Conservation (phyloP, 2,888 invertebrate species). For the Tachina fera region DNA sequence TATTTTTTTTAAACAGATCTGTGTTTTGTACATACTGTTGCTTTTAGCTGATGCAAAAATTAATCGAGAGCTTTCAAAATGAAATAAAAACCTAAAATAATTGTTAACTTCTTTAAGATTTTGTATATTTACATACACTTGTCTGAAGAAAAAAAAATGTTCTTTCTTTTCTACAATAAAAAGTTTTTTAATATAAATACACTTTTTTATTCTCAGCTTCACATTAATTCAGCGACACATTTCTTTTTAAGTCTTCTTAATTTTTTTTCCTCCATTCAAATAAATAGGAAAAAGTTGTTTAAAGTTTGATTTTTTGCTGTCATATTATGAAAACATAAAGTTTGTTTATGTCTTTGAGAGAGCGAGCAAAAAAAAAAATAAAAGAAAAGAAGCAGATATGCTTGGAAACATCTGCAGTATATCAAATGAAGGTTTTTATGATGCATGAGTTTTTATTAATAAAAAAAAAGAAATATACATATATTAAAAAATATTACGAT, state of each 20-base stretch:
- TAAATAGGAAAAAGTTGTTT: conserved; percentile 1
- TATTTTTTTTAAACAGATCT: too few species aligned
- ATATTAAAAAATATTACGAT: too few species aligned
- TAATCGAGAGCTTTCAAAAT: too few species aligned
- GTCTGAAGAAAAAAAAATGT: too few species aligned
- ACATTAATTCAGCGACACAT: conserved; percentile 27
- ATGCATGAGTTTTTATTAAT: too few species aligned
- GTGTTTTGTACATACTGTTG: too few species aligned
- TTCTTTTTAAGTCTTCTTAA: not conserved
- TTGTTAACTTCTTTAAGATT: too few species aligned
- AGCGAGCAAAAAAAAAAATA: not conserved
- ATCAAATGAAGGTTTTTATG: too few species aligned
- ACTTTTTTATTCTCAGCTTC: conserved; percentile 16
- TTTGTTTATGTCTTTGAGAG: not conserved
- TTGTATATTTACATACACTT: too few species aligned
- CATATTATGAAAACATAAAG: conserved; percentile 4
- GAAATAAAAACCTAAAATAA: too few species aligned
- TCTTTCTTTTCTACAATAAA: not conserved
- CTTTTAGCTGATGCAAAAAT: too few species aligned
- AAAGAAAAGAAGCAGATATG: not conserved
- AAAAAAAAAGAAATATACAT: too few species aligned
- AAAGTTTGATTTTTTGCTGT: not conserved
- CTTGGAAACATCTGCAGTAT: not conserved
- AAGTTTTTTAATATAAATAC: conserved; percentile 49
- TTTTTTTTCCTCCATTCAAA: not conserved